These are phyloP conservation scores for Miltochrista miniata DNA, from an alignment of 2,888 invertebrate genomes.

Conservation along the genomic window DNA sequence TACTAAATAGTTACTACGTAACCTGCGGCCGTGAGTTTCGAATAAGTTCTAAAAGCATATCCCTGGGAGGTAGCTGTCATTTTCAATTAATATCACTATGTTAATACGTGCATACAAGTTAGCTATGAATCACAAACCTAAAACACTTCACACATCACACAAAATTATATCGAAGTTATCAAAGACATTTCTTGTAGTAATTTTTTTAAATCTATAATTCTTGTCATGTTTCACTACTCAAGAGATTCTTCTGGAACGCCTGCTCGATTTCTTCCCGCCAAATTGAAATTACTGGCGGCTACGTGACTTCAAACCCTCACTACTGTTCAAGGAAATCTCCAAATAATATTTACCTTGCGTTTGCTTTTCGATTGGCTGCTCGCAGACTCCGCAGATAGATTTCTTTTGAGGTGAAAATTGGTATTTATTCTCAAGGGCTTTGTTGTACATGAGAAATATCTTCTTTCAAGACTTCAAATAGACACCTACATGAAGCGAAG, in stretches of 20 bases:
- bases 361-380: conserved; percentile 57
- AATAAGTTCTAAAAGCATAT: too few species aligned
- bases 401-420: conserved; percentile 69
- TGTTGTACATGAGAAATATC: conserved; percentile 43
- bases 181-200: conserved; percentile 6
- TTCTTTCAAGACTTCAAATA: conserved; percentile 9
- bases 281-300: conserved; percentile 72
- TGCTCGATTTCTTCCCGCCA: conserved; percentile 54
- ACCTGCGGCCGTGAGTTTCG: too few species aligned
- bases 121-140: too few species aligned
- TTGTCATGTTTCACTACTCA: conserved; percentile 41
- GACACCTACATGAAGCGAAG: not conserved
- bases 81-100: too few species aligned
- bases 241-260: conserved; percentile 48
- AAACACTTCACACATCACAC: not conserved
- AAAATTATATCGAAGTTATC: not conserved
- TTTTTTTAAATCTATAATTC: conserved; percentile 36
- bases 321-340: conserved; percentile 62
- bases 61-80: too few species aligned
- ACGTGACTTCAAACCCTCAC: conserved; percentile 73
- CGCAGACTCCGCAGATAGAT: conserved; percentile 50
- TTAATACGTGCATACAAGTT: too few species aligned
- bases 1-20: too few species aligned
- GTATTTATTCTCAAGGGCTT: conserved; percentile 61
- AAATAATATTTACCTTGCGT: conserved; percentile 71